phyloP scores from a whole-genome alignment of 2,888 invertebrate genomes.

The Ferrisia virgata region DNA sequence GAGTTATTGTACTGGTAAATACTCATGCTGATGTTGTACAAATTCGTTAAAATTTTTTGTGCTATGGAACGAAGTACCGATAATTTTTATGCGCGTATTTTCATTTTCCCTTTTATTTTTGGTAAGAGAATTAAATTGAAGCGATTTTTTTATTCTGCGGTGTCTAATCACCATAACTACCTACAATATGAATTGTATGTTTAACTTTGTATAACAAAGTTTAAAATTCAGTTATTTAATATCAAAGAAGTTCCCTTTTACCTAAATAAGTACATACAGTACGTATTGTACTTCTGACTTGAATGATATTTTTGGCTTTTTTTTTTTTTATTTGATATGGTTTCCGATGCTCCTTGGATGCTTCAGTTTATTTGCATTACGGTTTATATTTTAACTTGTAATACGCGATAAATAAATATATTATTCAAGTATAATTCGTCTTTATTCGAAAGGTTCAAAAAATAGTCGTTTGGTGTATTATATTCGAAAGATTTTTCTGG shows the following conservation, averaged over 20 bases:
- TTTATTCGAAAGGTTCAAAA: no score
- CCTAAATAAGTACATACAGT: no score
- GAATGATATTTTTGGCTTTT: neutral
- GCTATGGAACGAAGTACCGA: no score
- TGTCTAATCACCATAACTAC: neutral
- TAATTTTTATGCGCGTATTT: no score
- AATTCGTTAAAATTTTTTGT: no score
- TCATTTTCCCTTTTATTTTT: no score
- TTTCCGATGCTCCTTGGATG: neutral
- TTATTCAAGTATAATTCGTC: neutral
- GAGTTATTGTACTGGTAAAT: neutral
- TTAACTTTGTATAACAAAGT: no score
- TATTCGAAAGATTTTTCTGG: neutral
- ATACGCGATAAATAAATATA: slow-evolving; percentile 31
- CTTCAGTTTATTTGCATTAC: neutral
- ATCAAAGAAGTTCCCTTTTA: no score
- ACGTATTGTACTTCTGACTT: neutral
- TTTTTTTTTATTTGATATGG: neutral
- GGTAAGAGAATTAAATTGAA: no score
- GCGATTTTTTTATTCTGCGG: neutral
- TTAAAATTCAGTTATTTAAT: no score
- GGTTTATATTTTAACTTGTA: slow-evolving; percentile 6
- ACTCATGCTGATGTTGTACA: neutral
- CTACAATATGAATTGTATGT: no score
- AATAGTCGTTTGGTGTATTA: neutral